Evolutionary conservation across 1,140 invertebrate species (phyloP), one percentile per base, ranked within the genome.

Genomic region (Charaxes varanes): DNA sequence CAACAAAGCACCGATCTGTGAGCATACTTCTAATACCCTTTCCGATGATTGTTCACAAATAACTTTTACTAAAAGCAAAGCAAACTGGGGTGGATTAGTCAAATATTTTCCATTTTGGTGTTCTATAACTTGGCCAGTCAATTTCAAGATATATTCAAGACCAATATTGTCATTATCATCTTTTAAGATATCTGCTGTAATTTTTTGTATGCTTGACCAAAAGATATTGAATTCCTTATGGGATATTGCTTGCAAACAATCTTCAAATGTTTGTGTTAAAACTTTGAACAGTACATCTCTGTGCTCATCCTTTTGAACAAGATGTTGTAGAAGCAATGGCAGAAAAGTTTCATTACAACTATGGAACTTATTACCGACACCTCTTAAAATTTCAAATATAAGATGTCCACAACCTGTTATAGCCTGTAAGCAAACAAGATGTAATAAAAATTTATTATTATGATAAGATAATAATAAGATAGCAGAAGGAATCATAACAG

Each of bases 341-440:
- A 94, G 51, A 53, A 92, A 88, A 15, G 85, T 74, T 27, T 90
- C 88, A 2, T 90, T 88, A 53, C 90, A 92, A 15, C 89, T 94
- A 64, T 97, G 94, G 68, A 97, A 92, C 43, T 95, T 91, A 3
- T 91, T 88, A 23, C 89, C 84, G 4, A 93, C 89, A 10, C 95
- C 94, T 57, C 89, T 89, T 15, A 97, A 76, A 23, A 95, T 90
- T 87, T 97, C 93, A 85, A 95, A 97, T 21, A 97, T 71, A 17
- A 97, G 83, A 55, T 91, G 89, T 0, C 93, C 94, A 77, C 93
- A 92, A 6, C 95, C 95, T 22, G 84, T 59, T 11, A 90, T 76
- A 38, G 88, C 88, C 86, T 92, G 70, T 41, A 78, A 70, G 46
- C 51, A 41, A 40, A 42, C 12, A 37, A 14, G 12, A 12, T 19